These are phyloP conservation scores for Portevinia maculata DNA, from an alignment of 2,888 invertebrate species.

Conservation along the genomic window DNA sequence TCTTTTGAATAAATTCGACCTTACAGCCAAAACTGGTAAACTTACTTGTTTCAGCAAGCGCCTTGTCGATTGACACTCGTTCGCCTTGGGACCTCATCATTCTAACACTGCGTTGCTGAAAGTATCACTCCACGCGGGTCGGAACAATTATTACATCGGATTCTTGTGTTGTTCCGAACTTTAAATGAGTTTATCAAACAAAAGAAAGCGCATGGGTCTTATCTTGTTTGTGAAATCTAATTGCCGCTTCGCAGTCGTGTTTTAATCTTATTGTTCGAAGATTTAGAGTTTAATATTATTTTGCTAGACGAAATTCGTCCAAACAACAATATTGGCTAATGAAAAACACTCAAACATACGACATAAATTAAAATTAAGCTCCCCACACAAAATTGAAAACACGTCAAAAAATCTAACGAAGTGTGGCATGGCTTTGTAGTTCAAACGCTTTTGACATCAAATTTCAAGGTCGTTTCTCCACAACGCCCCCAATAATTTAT, in stretches of 20 bases:
- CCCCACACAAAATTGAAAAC: background rate
- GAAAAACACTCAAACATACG: background rate
- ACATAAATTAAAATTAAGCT: background rate
- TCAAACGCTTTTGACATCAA: too few relatives aligned
- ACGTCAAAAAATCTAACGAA: too few relatives aligned
- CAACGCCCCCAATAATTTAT: too few relatives aligned
- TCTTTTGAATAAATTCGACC: background rate
- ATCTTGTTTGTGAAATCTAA: slow-evolving; percentile 15
- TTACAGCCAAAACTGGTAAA: background rate
- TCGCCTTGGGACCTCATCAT: slow-evolving; percentile 29
- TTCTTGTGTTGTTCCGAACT: slow-evolving; percentile 17
- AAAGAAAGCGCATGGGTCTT: background rate
- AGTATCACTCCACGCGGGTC: background rate
- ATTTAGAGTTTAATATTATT: background rate
- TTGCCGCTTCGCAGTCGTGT: background rate
- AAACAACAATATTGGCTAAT: background rate
- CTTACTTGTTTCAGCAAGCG: slow-evolving; percentile 63
- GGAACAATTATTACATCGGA: slow-evolving; percentile 18
- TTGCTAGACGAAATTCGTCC: background rate
- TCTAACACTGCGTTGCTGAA: slow-evolving; percentile 6
- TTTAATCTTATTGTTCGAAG: too few relatives aligned
- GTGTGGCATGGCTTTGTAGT: too few relatives aligned
- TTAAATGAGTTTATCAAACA: slow-evolving; percentile 39
- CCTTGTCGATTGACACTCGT: slow-evolving; percentile 63
- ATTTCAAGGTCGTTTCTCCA: too few relatives aligned